These are phyloP conservation scores for Drosophila quadrilineata DNA, from an alignment of 1,140 invertebrate genomes.

Conservation along the genomic window DNA sequence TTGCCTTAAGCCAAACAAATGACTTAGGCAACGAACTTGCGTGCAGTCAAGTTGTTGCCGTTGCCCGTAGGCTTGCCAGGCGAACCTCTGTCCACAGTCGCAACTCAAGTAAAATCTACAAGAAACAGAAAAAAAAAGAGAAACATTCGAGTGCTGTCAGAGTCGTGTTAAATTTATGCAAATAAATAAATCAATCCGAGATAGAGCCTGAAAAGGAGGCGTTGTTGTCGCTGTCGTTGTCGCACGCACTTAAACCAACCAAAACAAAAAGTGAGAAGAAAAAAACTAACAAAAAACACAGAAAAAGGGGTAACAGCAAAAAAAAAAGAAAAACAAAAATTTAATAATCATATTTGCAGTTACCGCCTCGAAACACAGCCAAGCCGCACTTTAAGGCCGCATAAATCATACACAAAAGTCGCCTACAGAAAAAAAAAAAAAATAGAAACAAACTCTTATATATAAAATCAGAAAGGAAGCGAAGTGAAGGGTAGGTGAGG, in stretches of 20 bases:
- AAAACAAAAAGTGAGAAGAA: not conserved
- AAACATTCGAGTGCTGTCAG: conserved; percentile 53
- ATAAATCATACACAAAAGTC: conserved; percentile 26
- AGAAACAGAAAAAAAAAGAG: conserved; percentile 1
- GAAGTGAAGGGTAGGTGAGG: too few species aligned
- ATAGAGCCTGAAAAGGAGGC: conserved; percentile 36
- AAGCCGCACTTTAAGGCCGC: conserved; percentile 20
- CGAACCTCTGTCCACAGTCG: too few species aligned
- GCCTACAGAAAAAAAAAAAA: not conserved
- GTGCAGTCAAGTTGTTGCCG: conserved; percentile 61
- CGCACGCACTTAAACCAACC: too few species aligned
- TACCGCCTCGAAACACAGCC: not conserved
- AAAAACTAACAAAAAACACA: not conserved
- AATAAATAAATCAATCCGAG: conserved; percentile 72
- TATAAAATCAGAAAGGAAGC: too few species aligned
- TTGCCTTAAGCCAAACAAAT: conserved; percentile 48
- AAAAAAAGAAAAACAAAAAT: not conserved
- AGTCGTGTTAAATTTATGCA: conserved; percentile 78
- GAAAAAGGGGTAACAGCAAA: not conserved
- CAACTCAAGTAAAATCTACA: conserved; percentile 21
- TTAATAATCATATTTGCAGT: not conserved
- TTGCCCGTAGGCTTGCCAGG: conserved; percentile 45
- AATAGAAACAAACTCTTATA: too few species aligned
- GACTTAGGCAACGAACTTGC: conserved; percentile 73
- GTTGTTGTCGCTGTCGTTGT: conserved; percentile 24